A percentile compares a stretch with the other conserved stretches of the same genome.
Conservation (phyloP, 2,113 vertebrate genomes). For the Ahaetulla prasina region DNA sequence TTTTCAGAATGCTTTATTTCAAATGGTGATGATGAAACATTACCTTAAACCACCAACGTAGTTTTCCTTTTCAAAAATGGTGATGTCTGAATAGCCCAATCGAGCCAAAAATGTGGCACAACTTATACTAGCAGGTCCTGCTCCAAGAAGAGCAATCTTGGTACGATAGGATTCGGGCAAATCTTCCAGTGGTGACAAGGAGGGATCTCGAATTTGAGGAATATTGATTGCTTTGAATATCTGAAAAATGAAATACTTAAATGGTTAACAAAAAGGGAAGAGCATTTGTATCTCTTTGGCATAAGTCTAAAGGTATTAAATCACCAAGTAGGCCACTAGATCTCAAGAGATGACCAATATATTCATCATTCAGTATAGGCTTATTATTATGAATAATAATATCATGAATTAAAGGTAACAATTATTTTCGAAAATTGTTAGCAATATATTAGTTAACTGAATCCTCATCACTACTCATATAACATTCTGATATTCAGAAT, state of each 20-base stretch:
- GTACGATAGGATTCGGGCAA: constrained; percentile 73
- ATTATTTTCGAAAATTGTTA: background rate
- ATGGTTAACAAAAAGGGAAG: constrained; percentile 31
- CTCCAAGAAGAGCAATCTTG: constrained; percentile 82
- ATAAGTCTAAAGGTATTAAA: background rate
- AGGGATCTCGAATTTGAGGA: constrained; percentile 76
- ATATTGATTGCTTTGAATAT: constrained; percentile 83
- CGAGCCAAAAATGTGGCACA: constrained; percentile 82
- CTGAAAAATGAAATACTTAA: constrained; percentile 59
- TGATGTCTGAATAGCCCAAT: constrained; percentile 78
- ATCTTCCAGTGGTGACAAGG: constrained; percentile 62
- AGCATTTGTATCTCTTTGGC: background rate
- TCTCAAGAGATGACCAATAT: background rate
- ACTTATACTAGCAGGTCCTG: constrained; percentile 82
- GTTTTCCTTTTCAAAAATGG: constrained; percentile 80
- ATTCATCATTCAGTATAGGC: background rate
- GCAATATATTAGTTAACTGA: background rate
- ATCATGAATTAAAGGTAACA: background rate
- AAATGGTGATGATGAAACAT: background rate
- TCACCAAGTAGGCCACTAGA: background rate
- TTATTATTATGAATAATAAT: too few relatives aligned
- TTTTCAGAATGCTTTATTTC: constrained; percentile 21
- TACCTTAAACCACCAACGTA: constrained; percentile 84
- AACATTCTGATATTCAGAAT: background rate
- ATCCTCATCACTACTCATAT: background rate